phyloP scores from a whole-genome alignment of 2,113 vertebrate genomes.

The Ictidomys tridecemlineatus region DNA sequence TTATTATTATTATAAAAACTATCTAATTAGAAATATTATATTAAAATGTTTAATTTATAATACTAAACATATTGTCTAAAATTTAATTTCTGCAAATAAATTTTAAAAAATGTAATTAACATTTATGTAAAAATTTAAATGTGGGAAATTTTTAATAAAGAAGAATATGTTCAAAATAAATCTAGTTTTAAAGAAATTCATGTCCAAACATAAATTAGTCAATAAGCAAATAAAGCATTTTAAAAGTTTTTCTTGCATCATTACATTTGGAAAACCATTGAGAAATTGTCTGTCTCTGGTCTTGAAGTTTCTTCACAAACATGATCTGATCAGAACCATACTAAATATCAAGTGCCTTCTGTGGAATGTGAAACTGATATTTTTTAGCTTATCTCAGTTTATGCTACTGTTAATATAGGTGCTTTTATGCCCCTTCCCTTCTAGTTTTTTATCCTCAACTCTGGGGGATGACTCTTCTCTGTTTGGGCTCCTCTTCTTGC shows the following conservation, averaged over 20 bases:
- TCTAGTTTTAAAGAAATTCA: neutral
- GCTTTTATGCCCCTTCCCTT: neutral
- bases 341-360: neutral
- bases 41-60: neutral
- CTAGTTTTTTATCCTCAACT: neutral
- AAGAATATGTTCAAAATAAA: neutral
- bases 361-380: neutral
- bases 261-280: neutral
- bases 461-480: no score
- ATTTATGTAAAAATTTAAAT: constrained; percentile 16
- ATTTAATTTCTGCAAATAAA: neutral
- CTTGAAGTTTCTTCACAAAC: neutral
- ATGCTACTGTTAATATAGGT: neutral
- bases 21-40: no score
- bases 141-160: neutral
- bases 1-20: no score
- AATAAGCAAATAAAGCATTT: neutral
- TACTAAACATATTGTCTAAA: neutral
- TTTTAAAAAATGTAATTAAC: neutral
- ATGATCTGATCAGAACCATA: neutral
- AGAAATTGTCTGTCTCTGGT: neutral
- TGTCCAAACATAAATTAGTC: neutral
- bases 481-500: neutral
- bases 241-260: neutral
- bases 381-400: no score